These are phyloP conservation scores for Macrotis lagotis DNA, from an alignment of 2,113 vertebrate genomes.

Conservation along the genomic window DNA sequence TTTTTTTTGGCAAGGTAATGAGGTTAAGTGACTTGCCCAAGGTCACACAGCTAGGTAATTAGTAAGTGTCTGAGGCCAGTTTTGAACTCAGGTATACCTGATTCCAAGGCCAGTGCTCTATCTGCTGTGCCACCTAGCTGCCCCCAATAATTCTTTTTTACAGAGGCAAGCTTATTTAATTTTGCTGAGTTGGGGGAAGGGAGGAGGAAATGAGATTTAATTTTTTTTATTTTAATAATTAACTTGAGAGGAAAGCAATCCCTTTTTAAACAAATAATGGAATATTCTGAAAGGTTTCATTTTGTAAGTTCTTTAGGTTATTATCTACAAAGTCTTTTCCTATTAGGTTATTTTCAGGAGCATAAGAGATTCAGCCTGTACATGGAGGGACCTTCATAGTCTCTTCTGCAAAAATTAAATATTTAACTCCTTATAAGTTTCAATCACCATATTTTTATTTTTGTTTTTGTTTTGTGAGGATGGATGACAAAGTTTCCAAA, in stretches of 20 bases:
- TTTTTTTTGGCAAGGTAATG: no score
- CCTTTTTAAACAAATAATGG: background rate
- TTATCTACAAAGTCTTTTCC: background rate
- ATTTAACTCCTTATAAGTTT: conserved; percentile 25
- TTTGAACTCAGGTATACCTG: no score
- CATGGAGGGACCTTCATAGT: background rate
- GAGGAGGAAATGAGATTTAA: background rate
- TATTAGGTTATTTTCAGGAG: conserved; percentile 6
- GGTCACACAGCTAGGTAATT: no score
- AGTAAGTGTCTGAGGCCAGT: no score
- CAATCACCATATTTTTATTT: background rate
- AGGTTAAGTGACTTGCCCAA: no score
- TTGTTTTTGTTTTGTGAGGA: background rate
- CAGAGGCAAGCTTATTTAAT: background rate
- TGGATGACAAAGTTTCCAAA: background rate
- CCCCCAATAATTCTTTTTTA: no score
- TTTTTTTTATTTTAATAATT: background rate
- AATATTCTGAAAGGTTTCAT: background rate
- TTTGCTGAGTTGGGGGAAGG: background rate
- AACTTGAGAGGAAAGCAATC: background rate
- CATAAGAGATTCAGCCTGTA: background rate
- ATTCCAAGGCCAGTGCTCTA: no score
- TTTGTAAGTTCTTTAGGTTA: conserved; percentile 39
- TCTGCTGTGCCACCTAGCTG: no score
- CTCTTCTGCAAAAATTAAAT: conserved; percentile 16